Base-by-base conservation (phyloP, 2,797 vertebrate genomes). In the Eulemur coronatus region DNA sequence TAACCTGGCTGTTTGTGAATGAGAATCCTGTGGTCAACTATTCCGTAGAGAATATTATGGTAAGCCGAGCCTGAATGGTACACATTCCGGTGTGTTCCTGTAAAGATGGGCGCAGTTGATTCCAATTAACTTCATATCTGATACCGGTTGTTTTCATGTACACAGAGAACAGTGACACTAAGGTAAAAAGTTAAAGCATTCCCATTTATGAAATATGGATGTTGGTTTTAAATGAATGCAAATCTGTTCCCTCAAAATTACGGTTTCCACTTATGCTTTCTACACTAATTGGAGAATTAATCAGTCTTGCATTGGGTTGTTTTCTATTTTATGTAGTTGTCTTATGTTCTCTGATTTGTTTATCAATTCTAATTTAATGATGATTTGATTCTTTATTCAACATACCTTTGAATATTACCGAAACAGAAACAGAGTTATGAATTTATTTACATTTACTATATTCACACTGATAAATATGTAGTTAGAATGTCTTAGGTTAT, bases 1-100 rank as follows among this genome's bases (percentile, higher is more conserved):
- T 99, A 99, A 99, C 99, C 99, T 99, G 99, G 99, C 99, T 99
- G 99, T 99, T 99, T 99, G 98, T 99, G 99, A 99, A 99, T 99
- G 99, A 99, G 98, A 99, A 99, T 98, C 98, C 98, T 99, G 99
- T 99, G 99, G 99, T 99, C 99, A 99, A 98, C 99, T 98, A 99
- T 99, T 99, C 99, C 99, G 38, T 94, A 98, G 99, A 99, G 99
- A 99, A 99, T 98, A 98, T 98, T 98, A 99, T 98, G 98, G 98
- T 99, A 99, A 99, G 99, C 99, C 97, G 98, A 98, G 98, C 98
- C 98, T 98, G 98, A 99, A 98, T 97, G 98, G 98, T 98, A 98
- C 98, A 98, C 98, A 98, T 98, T 98, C 98, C 33, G 15, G 97
- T 97, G 98, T 99, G 98, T 98, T 99, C 98, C 98, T 98, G 96